phyloP scores from a whole-genome alignment of 2,797 vertebrate species.

The Hyperoplus lanceolatus region DNA sequence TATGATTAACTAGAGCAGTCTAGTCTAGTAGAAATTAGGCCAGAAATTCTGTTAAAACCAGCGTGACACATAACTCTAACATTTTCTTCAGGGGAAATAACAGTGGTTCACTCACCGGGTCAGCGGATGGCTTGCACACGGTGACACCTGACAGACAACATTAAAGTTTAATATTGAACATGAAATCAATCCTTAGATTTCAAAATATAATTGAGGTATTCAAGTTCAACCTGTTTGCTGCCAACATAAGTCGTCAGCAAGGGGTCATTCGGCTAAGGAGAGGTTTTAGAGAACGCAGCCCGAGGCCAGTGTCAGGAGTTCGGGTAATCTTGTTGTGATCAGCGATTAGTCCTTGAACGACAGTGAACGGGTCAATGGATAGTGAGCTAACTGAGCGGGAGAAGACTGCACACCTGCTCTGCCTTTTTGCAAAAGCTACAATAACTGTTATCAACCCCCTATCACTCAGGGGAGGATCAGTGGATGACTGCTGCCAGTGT shows the following conservation, averaged over 20 bases:
- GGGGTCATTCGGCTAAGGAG: constrained; percentile 38
- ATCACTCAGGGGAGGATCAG: constrained; percentile 57
- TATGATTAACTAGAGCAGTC: constrained; percentile 65
- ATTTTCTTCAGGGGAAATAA: constrained; percentile 49
- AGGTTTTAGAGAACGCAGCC: constrained; percentile 57
- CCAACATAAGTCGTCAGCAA: constrained; percentile 18
- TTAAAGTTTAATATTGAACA: constrained; percentile 39
- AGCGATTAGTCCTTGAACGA: constrained; percentile 79
- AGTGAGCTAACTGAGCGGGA: constrained; percentile 64
- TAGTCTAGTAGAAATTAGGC: constrained; percentile 51
- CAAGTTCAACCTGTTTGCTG: constrained; percentile 55
- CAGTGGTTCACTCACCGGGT: constrained; percentile 52
- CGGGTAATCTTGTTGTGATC: constrained; percentile 81
- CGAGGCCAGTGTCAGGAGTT: constrained; percentile 67
- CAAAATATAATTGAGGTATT: constrained; percentile 43
- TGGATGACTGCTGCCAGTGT: constrained; percentile 44
- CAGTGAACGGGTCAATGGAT: constrained; percentile 77
- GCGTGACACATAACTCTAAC: constrained; percentile 52
- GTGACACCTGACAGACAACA: constrained; percentile 41
- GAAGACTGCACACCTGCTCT: constrained; percentile 71
- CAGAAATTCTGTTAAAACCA: constrained; percentile 49
- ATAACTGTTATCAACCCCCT: constrained; percentile 47
- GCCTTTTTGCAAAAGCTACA: constrained; percentile 42
- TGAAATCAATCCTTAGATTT: constrained; percentile 26
- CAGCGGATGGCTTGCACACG: constrained; percentile 36